A percentile compares a stretch with the other conserved stretches of the same genome.
phyloP scores from a whole-genome alignment of 2,888 invertebrate species.

The Hirtodrosophila alboralis region DNA sequence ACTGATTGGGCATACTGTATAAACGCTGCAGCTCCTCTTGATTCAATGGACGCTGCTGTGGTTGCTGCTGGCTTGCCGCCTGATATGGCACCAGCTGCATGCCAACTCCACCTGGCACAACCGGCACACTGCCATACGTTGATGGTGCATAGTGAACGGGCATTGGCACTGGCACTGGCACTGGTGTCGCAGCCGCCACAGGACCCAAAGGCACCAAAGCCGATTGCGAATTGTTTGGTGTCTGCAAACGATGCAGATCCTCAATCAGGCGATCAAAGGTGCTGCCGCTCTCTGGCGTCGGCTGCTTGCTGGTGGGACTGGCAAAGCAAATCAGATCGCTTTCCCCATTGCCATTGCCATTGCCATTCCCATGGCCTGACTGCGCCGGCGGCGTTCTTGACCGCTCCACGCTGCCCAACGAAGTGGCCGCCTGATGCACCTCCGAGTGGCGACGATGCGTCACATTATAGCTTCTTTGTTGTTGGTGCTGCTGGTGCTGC shows the following conservation, averaged over 20 bases:
- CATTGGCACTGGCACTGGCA: conserved; percentile 2
- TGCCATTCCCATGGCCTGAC: conserved; percentile 14
- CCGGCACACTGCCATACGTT: conserved; percentile 44
- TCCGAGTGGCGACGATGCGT: conserved; percentile 78
- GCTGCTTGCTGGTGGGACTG: conserved; percentile 86
- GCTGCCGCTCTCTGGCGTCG: conserved; percentile 61
- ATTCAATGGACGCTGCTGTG: conserved; percentile 82
- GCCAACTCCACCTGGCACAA: conserved; percentile 44
- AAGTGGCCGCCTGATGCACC: conserved; percentile 29
- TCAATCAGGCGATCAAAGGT: conserved; percentile 87
- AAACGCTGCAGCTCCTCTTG: conserved; percentile 82
- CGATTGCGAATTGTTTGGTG: conserved; percentile 61
- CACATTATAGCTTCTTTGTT: conserved; percentile 38
- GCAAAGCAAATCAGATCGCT: conserved; percentile 90
- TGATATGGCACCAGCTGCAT: conserved; percentile 82
- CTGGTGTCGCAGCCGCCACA: conserved; percentile 60
- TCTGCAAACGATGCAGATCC: conserved; percentile 85
- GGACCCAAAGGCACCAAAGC: conserved; percentile 75
- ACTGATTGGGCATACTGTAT: conserved; percentile 80
- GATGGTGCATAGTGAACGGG: conserved; percentile 32
- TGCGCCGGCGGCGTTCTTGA: conserved; percentile 73
- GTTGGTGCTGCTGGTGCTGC: conserved; percentile 48
- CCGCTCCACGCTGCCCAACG: conserved; percentile 50
- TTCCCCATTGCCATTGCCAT: conserved; percentile 57
- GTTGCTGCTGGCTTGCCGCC: conserved; percentile 56